phyloP scores from a whole-genome alignment of 2,797 vertebrate genomes.

The Falco columbarius region DNA sequence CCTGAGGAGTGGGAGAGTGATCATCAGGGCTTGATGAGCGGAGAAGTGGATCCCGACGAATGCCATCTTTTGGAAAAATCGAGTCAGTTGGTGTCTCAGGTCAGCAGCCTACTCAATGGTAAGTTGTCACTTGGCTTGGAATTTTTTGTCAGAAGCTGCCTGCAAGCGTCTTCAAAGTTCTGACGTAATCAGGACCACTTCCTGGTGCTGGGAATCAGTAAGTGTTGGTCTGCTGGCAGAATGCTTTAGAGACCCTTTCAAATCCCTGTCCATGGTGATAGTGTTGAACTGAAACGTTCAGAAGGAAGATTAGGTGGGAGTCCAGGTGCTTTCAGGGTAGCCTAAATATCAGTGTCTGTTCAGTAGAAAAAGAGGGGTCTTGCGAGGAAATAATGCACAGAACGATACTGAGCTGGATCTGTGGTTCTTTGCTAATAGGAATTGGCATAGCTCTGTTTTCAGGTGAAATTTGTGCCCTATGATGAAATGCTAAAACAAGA shows the following conservation, averaged over 20 bases:
- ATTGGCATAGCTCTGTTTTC: neutral
- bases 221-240: neutral
- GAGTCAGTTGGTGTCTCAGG: conserved; percentile 83
- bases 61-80: conserved; percentile 83
- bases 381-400: neutral
- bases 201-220: neutral
- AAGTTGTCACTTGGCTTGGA: conserved; percentile 33
- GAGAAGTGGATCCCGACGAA: conserved; percentile 30
- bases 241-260: neutral
- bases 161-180: neutral
- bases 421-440: neutral
- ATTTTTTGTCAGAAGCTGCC: neutral
- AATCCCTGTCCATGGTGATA: accelerated
- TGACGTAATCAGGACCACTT: accelerated
- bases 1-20: conserved; percentile 2
- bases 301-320: neutral
- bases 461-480: neutral
- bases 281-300: neutral
- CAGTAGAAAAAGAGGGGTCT: neutral
- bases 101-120: conserved; percentile 86
- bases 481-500: neutral
- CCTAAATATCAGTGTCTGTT: neutral
- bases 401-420: neutral
- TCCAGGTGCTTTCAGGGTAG: too few species aligned
- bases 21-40: neutral